phyloP scores from a whole-genome alignment of 2,797 vertebrate species.

The Macropus fuliginosus region DNA sequence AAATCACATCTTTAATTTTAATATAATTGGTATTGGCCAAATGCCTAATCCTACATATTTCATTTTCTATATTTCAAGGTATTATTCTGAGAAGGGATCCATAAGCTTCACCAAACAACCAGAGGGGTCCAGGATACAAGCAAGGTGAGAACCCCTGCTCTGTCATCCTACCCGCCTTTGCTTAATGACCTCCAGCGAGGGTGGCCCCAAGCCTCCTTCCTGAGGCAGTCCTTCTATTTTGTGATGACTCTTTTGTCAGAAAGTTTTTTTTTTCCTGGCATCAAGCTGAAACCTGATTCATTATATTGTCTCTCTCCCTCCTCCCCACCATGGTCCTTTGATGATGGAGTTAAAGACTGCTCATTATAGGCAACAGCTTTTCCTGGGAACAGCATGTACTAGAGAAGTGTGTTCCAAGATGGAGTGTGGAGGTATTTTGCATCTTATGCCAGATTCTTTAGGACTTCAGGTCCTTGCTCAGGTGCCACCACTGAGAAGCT shows the following conservation, averaged over 20 bases:
- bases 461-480: neutral
- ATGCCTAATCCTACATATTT: neutral
- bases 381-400: neutral
- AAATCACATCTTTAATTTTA: neutral
- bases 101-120: no score
- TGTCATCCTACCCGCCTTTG: neutral
- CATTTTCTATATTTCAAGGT: neutral
- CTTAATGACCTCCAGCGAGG: neutral
- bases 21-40: neutral
- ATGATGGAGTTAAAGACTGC: neutral
- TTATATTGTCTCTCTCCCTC: neutral
- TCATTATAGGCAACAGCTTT: neutral
- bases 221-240: neutral
- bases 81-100: neutral
- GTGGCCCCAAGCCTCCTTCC: neutral
- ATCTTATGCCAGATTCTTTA: constrained; percentile 11
- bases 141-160: no score
- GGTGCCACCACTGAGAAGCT: neutral
- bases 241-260: neutral
- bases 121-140: neutral
- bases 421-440: neutral
- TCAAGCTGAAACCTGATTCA: neutral
- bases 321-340: neutral
- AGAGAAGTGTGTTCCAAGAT: neutral
- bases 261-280: neutral